phyloP scores from a whole-genome alignment of 2,888 invertebrate species.

The Tachina lurida region DNA sequence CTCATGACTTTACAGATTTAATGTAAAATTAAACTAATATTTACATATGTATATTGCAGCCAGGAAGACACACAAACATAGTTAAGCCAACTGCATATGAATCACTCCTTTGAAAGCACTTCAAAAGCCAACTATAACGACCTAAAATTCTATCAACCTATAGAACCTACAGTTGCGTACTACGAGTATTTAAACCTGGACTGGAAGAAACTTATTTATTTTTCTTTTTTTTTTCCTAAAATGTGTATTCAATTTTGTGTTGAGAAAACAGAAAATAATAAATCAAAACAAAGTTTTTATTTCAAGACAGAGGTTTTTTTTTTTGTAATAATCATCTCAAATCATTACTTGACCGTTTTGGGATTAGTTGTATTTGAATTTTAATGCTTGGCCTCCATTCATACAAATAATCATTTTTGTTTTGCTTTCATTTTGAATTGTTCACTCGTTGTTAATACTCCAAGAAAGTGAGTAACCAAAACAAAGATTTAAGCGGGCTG shows the following conservation, averaged over 20 bases:
- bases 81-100: constrained; percentile 1
- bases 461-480: constrained; percentile 14
- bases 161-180: no score
- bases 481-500: constrained; percentile 38
- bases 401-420: constrained; percentile 28
- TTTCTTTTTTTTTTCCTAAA: not conserved
- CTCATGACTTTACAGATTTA: constrained; percentile 53
- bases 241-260: constrained; percentile 21
- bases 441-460: not conserved
- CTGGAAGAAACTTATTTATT: constrained; percentile 23
- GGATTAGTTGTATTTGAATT: constrained; percentile 83
- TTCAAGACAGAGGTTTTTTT: constrained; percentile 75
- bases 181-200: not conserved
- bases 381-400: constrained; percentile 77
- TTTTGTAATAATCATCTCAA: constrained; percentile 80
- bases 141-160: not conserved
- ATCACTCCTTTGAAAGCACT: constrained; percentile 36
- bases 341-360: constrained; percentile 80
- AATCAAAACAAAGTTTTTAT: constrained; percentile 77
- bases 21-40: constrained; percentile 54
- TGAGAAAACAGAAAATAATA: not conserved
- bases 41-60: not conserved
- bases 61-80: not conserved
- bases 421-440: not conserved
- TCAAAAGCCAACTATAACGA: constrained; percentile 9